Evolutionary conservation across 2,797 vertebrate genomes (phyloP), one percentile per base, ranked within the genome.

Genomic region (Argya squamiceps): DNA sequence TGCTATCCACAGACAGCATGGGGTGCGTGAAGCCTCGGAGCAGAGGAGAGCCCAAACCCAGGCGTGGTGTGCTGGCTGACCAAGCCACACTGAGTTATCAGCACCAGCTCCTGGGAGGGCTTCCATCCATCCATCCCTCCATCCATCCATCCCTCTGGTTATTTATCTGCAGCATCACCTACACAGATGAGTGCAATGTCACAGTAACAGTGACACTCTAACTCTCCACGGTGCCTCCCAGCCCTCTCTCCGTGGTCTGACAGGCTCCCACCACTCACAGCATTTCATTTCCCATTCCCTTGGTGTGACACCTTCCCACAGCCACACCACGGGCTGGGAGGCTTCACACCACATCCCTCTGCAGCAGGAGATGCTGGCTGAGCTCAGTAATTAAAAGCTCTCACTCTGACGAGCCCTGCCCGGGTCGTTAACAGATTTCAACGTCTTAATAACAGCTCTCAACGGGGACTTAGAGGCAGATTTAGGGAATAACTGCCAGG

Each of bases 401-500:
- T 56, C 12, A 6, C 27, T 39, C 1, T 43, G 43, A 43, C 41
- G 19, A 43, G 43, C 43, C 19, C 43, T 10, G 43, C 43, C 43
- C 8, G 0, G 0, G 84, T 20, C 29, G 1, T 56, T 95, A 84
- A 94, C 50, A 46, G 79, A 84, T 84, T 64, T 69, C 71, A 18
- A 68, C 30, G 1, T 50, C 92, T 84, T 93, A 90, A 92, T 78
- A 92, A 81, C 2, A 0, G 65, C 62, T 65, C 89, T 65, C 50
- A 24, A 50, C 2, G 0, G 41, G 50, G 71, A 88, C 89, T 75
- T 80, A 85, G 9, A 69, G 85, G 36, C 74, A 89, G 92, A 90
- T 87, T 94, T 93, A 82, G 44, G 89, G 70, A 84, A 67, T 64
- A 84, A 81, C 65, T 88, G 87, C 59, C 62, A 81, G 52, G 84